Percentiles rank a stretch among this genome's conserved stretches.
Evolutionary conservation across 2,113 vertebrate genomes (phyloP).

Genomic region (Rhagologus leucostigma): DNA sequence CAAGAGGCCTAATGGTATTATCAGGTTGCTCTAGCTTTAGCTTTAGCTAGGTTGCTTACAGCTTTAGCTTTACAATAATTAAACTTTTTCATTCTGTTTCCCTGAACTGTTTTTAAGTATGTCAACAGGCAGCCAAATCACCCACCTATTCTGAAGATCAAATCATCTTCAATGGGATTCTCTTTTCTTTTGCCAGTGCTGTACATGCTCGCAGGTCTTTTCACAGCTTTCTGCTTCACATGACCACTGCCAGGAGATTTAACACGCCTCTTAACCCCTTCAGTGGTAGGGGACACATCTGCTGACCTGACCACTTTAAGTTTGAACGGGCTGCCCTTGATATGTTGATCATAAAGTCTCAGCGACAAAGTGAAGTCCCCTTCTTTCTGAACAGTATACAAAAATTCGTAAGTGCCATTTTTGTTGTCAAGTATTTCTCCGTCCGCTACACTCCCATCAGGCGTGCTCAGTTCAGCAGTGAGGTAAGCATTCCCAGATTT

Average conservation of each 20-base stretch:
- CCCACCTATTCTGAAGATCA: conserved; percentile 94
- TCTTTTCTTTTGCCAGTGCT: conserved; percentile 94
- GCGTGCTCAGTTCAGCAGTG: conserved; percentile 84
- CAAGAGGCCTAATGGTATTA: background rate
- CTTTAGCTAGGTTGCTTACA: too few relatives aligned
- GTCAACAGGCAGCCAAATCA: background rate
- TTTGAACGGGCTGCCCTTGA: conserved; percentile 94
- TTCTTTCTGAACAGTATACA: conserved; percentile 89
- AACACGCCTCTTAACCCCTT: conserved; percentile 87
- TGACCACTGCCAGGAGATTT: conserved; percentile 90
- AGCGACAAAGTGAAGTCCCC: conserved; percentile 88
- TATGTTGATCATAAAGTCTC: conserved; percentile 90
- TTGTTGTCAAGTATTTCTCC: conserved; percentile 95
- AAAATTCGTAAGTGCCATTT: conserved; percentile 94
- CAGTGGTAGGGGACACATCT: conserved; percentile 82
- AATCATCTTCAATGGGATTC: conserved; percentile 92
- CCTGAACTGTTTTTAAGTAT: background rate
- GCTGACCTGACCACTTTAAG: conserved; percentile 86
- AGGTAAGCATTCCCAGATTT: conserved; percentile 92
- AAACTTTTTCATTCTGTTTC: background rate
- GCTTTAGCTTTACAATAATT: background rate
- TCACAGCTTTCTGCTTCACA: conserved; percentile 91
- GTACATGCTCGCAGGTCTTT: conserved; percentile 94
- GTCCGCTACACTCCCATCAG: conserved; percentile 83
- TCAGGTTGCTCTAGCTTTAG: background rate